Percentiles rank a stretch among this genome's conserved stretches.
Conservation (phyloP, 2,888 invertebrate genomes). For the Adineta ricciae region DNA sequence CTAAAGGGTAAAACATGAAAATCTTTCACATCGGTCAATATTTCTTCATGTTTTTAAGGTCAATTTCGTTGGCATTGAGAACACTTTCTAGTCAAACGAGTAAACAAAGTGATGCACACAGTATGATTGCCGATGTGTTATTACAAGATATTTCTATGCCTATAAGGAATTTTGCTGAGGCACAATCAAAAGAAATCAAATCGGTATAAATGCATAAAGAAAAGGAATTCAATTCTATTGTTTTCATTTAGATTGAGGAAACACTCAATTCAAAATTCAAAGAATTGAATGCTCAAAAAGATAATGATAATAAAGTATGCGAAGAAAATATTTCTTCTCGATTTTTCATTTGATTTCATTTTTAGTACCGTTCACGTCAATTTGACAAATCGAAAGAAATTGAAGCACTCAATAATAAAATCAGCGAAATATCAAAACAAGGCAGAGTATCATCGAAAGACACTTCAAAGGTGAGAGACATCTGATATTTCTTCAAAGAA, state of each 20-base stretch:
- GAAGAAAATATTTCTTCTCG: not conserved
- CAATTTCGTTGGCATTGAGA: not conserved
- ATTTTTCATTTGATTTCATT: not conserved
- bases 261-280: not conserved
- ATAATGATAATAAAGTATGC: not conserved
- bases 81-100: not conserved
- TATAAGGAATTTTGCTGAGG: not conserved
- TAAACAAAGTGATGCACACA: not conserved
- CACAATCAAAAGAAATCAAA: not conserved
- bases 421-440: not conserved
- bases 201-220: not conserved
- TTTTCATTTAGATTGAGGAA: not conserved
- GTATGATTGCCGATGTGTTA: not conserved
- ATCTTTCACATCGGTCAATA: too few species aligned
- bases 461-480: not conserved
- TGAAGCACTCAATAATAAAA: not conserved
- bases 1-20: not conserved
- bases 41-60: too few species aligned
- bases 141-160: not conserved
- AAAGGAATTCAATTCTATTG: not conserved
- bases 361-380: not conserved
- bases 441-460: not conserved
- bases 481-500: not conserved
- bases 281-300: not conserved
- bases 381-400: not conserved